These are phyloP conservation scores for Ceratina australensis DNA, from an alignment of 1,140 invertebrate species.

Conservation along the genomic window DNA sequence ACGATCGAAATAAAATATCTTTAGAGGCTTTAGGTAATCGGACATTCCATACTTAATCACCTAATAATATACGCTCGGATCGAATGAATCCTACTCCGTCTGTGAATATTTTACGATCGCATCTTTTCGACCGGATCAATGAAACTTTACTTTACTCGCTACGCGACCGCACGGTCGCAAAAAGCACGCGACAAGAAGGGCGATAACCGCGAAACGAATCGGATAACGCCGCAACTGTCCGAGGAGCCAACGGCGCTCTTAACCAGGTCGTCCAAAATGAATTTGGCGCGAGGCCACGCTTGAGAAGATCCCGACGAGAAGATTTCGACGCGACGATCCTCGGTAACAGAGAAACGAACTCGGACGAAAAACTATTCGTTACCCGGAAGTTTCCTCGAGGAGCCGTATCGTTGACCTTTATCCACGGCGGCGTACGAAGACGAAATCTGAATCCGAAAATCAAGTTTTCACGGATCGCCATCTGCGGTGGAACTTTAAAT, in stretches of 20 bases:
- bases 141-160: neutral
- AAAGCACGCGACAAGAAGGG: neutral
- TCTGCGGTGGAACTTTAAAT: conserved; percentile 52
- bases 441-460: conserved; percentile 30
- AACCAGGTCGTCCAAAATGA: conserved; percentile 21
- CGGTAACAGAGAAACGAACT: neutral
- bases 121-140: neutral
- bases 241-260: neutral
- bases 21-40: no score
- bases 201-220: conserved; percentile 19
- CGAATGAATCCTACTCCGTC: no score
- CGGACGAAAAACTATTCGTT: neutral
- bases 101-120: neutral
- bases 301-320: neutral
- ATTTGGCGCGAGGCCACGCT: conserved; percentile 38
- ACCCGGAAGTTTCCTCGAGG: conserved; percentile 19
- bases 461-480: conserved; percentile 28
- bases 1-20: no score
- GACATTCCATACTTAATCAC: no score
- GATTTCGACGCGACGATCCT: neutral
- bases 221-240: neutral
- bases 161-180: neutral
- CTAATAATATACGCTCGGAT: no score
- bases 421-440: neutral
- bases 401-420: conserved; percentile 32